These are phyloP conservation scores for Catharus bicknelli DNA, from an alignment of 2,113 vertebrate genomes.

Conservation along the genomic window DNA sequence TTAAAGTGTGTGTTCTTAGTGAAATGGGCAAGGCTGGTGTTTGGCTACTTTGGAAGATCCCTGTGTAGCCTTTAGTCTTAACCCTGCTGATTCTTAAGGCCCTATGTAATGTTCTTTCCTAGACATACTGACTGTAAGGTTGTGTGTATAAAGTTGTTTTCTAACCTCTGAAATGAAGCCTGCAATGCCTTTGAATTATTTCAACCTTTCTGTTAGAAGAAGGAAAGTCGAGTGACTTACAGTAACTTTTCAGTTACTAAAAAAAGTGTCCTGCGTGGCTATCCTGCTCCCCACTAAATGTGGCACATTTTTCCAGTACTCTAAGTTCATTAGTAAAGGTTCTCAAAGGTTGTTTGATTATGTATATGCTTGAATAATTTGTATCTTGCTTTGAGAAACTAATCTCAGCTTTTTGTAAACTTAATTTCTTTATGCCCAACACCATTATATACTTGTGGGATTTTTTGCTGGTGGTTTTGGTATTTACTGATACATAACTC, in stretches of 20 bases:
- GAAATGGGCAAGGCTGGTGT: background rate
- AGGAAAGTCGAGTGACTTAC: background rate
- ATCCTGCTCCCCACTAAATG: background rate
- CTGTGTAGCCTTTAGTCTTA: background rate
- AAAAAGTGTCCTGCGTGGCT: background rate
- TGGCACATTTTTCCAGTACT: background rate
- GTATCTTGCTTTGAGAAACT: background rate
- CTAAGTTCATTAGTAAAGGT: background rate
- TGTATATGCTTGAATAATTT: background rate
- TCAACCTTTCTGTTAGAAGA: background rate
- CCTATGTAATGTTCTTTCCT: background rate
- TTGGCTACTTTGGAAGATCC: background rate
- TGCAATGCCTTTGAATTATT: background rate
- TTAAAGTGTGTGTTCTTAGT: background rate
- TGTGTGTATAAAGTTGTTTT: background rate
- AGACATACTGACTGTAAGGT: background rate
- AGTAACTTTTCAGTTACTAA: background rate
- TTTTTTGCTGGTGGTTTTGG: conserved; percentile 34
- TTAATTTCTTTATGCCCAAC: background rate
- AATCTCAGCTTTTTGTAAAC: background rate
- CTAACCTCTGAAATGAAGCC: background rate
- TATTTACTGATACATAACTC: background rate
- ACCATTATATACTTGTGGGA: background rate
- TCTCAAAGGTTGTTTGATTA: background rate
- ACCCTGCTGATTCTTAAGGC: background rate